Conservation (phyloP, 64 coral and sea anemone species). For the Porites australiensis region DNA sequence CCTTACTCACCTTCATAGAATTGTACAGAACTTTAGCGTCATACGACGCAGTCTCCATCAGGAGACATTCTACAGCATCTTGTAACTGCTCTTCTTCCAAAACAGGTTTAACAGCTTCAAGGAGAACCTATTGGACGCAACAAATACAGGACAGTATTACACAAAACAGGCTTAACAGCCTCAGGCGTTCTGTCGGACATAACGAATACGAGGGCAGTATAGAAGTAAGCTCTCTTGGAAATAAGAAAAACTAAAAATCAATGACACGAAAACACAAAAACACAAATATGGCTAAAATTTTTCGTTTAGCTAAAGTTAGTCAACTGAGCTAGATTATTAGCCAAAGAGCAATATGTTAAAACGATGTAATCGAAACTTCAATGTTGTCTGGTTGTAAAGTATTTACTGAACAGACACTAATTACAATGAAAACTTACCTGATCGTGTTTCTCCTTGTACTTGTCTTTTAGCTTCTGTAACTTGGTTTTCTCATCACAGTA, state of each 20-base stretch:
- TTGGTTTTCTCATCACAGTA: conserved; percentile 62
- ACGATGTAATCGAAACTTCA: too few species aligned
- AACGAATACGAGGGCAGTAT: too few species aligned
- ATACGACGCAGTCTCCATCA: conserved; percentile 20
- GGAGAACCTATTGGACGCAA: conserved; percentile 29
- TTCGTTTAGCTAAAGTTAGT: too few species aligned
- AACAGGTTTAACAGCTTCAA: conserved; percentile 63
- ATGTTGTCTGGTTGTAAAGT: too few species aligned
- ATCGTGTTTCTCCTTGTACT: conserved; percentile 73
- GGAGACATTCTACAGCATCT: conserved; percentile 61
- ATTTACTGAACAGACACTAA: too few species aligned
- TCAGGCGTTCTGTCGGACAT: too few species aligned
- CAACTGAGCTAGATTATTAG: too few species aligned
- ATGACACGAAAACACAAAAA: too few species aligned
- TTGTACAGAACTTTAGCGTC: conserved; percentile 71
- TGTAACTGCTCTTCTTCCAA: conserved; percentile 63
- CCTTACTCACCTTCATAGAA: conserved; percentile 69
- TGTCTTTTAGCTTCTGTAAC: conserved; percentile 60
- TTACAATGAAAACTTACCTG: background rate
- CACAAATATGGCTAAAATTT: too few species aligned
- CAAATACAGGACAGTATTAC: background rate
- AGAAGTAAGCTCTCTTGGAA: too few species aligned
- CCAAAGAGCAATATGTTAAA: too few species aligned
- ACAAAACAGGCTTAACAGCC: background rate
- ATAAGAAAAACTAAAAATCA: too few species aligned